A percentile compares a stretch with the other conserved stretches of the same genome.
phyloP scores from a whole-genome alignment of 2,797 vertebrate genomes.

The Lateolabrax maculatus region DNA sequence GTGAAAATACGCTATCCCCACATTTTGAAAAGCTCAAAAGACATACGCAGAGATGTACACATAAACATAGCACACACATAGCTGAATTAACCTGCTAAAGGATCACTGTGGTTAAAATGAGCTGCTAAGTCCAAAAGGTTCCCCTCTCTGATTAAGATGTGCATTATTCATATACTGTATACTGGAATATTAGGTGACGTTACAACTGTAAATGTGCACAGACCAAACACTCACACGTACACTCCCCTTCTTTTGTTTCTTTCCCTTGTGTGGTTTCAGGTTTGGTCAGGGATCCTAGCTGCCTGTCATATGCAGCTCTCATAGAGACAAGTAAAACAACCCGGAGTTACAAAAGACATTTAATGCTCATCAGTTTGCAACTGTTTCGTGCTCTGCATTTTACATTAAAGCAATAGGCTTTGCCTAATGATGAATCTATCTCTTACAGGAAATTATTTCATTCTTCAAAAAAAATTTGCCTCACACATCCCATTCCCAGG shows the following conservation, averaged over 20 bases:
- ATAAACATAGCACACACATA: not conserved
- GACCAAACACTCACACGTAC: not conserved
- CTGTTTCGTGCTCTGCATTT: not conserved
- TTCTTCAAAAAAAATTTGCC: conserved; percentile 3
- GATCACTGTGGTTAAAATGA: not conserved
- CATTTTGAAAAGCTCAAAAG: conserved; percentile 9
- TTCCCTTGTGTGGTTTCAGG: conserved; percentile 5
- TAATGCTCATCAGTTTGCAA: conserved; percentile 3
- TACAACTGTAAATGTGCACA: not conserved
- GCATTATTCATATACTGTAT: not conserved
- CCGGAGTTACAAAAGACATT: conserved; percentile 9
- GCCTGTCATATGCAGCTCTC: not conserved
- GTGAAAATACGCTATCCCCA: not conserved
- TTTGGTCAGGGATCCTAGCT: conserved; percentile 26
- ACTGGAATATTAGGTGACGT: not conserved
- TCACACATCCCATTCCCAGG: not conserved
- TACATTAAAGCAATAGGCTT: conserved; percentile 2
- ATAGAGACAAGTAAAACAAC: not conserved
- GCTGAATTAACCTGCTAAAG: not conserved
- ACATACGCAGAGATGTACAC: not conserved
- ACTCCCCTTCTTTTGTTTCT: not conserved
- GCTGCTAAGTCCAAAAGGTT: not conserved
- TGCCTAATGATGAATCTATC: not conserved
- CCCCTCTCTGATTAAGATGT: not conserved
- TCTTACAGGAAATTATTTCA: conserved; percentile 11